phyloP scores from a whole-genome alignment of 2,888 invertebrate genomes.

The Pecten maximus region DNA sequence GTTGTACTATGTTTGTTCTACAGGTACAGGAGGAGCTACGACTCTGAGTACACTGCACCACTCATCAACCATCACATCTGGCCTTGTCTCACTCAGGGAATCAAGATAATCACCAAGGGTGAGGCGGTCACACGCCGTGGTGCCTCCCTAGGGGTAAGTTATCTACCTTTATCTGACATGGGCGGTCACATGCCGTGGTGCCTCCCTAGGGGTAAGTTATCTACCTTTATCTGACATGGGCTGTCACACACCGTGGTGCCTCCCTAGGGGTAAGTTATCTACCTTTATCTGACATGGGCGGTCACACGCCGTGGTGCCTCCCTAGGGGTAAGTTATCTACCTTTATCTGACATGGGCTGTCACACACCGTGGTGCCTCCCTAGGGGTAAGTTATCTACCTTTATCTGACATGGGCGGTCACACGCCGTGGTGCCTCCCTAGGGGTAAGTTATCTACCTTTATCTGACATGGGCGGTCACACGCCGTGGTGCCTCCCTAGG shows the following conservation, averaged over 20 bases:
- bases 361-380: too few species aligned
- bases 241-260: neutral
- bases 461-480: too few species aligned
- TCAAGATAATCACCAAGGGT: slow-evolving; percentile 79
- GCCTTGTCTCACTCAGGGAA: slow-evolving; percentile 81
- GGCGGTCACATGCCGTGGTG: neutral
- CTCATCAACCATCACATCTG: slow-evolving; percentile 82
- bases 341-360: too few species aligned
- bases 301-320: too few species aligned
- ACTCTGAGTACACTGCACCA: slow-evolving; percentile 82
- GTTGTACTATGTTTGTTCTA: neutral
- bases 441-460: slow-evolving; percentile 60
- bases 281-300: too few species aligned
- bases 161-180: neutral
- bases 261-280: too few species aligned
- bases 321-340: too few species aligned
- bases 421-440: slow-evolving; percentile 79
- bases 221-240: neutral
- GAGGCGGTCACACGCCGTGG: slow-evolving; percentile 80
- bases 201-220: too few species aligned
- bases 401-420: too few species aligned
- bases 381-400: too few species aligned
- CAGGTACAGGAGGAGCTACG: slow-evolving; percentile 82
- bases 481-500: too few species aligned
- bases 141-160: slow-evolving; percentile 76